Percentiles rank a stretch among this genome's conserved stretches.
phyloP scores from a whole-genome alignment of 2,888 invertebrate species.

The Orchesella flavescens region DNA sequence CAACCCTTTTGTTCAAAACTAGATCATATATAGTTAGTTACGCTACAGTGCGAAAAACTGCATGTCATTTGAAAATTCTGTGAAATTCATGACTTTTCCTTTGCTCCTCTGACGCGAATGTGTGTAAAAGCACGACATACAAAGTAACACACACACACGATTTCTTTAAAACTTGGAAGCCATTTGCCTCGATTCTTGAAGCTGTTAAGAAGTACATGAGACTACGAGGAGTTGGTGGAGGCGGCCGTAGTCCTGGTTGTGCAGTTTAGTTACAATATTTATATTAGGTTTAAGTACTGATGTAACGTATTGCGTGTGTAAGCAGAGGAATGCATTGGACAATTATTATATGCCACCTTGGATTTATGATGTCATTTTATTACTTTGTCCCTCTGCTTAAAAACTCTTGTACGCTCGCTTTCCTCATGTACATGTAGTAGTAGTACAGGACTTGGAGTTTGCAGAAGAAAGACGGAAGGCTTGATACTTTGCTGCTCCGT shows the following conservation, averaged over 20 bases:
- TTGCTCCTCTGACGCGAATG: too few relatives aligned
- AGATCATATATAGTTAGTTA: too few relatives aligned
- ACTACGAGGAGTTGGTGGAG: too few relatives aligned
- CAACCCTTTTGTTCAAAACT: conserved; percentile 11
- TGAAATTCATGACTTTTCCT: conserved; percentile 18
- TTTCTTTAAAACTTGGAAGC: too few relatives aligned
- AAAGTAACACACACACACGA: too few relatives aligned
- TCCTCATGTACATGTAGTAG: background rate
- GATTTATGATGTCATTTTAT: conserved; percentile 60
- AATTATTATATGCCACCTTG: conserved; percentile 61
- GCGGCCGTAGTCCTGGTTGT: too few relatives aligned
- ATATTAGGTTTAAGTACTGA: too few relatives aligned
- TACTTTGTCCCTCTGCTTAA: conserved; percentile 41
- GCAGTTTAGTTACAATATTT: too few relatives aligned
- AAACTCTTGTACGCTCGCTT: background rate
- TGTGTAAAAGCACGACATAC: too few relatives aligned
- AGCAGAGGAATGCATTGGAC: conserved; percentile 51
- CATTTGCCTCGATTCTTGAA: too few relatives aligned
- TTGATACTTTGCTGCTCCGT: conserved; percentile 48
- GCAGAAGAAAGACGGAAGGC: background rate
- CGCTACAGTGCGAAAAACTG: conserved; percentile 7
- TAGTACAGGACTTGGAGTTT: background rate
- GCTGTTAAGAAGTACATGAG: too few relatives aligned
- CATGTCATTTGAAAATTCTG: conserved; percentile 18
- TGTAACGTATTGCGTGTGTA: background rate